These are phyloP conservation scores for Pithys albifrons DNA, from an alignment of 2,113 vertebrate species.

Conservation along the genomic window DNA sequence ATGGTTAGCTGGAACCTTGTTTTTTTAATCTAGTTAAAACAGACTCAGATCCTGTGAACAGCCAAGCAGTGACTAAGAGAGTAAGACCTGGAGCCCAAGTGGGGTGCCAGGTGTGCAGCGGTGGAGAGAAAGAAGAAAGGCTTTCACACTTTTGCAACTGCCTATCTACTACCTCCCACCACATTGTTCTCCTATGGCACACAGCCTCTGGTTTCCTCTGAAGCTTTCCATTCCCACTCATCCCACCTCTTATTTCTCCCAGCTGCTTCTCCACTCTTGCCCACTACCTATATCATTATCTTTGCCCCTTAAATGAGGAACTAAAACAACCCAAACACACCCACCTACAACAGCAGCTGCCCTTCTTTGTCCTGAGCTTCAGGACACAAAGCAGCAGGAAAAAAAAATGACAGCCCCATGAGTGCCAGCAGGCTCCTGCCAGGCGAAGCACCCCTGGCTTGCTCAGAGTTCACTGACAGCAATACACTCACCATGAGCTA, in stretches of 20 bases:
- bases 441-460: not conserved
- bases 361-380: not conserved
- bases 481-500: not conserved
- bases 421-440: not conserved
- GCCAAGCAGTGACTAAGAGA: fast-evolving
- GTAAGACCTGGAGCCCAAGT: fast-evolving
- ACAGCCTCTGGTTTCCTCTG: not conserved
- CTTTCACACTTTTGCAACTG: not conserved
- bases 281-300: not conserved
- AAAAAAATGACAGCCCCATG: not conserved
- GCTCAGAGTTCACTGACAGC: not conserved
- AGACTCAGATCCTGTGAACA: not conserved
- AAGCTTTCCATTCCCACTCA: not conserved
- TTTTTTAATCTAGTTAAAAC: not conserved
- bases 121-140: not conserved
- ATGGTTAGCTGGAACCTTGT: not conserved
- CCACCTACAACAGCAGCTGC: not conserved
- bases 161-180: not conserved
- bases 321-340: not conserved
- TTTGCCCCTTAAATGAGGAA: not conserved
- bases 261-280: not conserved
- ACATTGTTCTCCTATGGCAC: not conserved
- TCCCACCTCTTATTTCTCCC: not conserved
- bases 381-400: not conserved
- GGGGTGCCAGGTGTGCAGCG: fast-evolving